phyloP scores from a whole-genome alignment of 2,113 vertebrate genomes.

The Upupa epops region DNA sequence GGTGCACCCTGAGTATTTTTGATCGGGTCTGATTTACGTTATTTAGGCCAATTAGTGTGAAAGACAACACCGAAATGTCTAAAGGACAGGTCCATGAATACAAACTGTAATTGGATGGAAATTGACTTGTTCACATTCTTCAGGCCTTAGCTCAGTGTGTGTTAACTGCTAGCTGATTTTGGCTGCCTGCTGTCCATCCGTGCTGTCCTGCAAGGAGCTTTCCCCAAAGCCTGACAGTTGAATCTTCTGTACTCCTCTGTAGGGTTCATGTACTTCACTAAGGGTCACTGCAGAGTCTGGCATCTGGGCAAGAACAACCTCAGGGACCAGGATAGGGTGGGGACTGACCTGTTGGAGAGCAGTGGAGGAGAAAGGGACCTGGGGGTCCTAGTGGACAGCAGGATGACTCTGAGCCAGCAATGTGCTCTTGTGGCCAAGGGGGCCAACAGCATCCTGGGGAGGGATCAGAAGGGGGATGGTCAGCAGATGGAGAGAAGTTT shows the following conservation, averaged over 20 bases:
- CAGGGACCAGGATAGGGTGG: no score
- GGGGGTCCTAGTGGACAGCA: no score
- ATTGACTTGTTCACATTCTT: slow-evolving; percentile 7
- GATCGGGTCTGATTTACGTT: slow-evolving; percentile 34
- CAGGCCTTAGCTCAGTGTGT: background rate
- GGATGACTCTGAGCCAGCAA: no score
- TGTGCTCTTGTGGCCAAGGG: no score
- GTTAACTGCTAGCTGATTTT: background rate
- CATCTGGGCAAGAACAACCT: no score
- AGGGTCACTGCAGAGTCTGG: no score
- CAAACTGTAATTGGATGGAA: slow-evolving; percentile 48
- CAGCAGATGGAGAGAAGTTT: no score
- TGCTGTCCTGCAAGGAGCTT: background rate
- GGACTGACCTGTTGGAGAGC: no score
- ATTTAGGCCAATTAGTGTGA: slow-evolving; percentile 52
- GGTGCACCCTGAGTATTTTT: background rate
- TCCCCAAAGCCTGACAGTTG: background rate
- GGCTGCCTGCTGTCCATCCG: background rate
- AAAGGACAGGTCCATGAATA: slow-evolving; percentile 16
- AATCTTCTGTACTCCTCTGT: background rate
- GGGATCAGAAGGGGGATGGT: no score
- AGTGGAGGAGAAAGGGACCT: no score
- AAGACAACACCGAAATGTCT: slow-evolving; percentile 57
- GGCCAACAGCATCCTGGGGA: no score
- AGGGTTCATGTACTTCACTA: background rate